These are phyloP conservation scores for Regulus satrapa DNA, from an alignment of 2,113 vertebrate genomes.

Conservation along the genomic window DNA sequence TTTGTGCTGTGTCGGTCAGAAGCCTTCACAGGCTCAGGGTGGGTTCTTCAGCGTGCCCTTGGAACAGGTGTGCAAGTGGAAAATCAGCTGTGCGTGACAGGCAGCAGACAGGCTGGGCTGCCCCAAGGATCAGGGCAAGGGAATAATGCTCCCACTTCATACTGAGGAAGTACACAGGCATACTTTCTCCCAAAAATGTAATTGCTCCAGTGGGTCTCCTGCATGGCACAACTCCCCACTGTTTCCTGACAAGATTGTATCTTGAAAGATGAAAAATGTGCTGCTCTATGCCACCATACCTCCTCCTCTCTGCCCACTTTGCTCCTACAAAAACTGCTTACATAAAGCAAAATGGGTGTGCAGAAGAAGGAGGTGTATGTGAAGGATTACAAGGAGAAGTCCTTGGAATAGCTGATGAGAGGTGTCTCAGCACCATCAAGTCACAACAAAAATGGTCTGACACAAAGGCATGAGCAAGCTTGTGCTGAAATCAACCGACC, in stretches of 20 bases:
- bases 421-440: not conserved
- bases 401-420: not conserved
- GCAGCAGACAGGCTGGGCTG: not conserved
- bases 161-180: not conserved
- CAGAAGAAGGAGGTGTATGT: not conserved
- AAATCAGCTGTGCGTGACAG: not conserved
- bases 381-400: not conserved
- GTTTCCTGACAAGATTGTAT: not conserved
- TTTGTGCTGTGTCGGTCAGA: not conserved
- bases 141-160: not conserved
- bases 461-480: not conserved
- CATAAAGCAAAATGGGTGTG: not conserved
- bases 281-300: not conserved
- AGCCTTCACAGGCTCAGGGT: not conserved
- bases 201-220: accelerated
- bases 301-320: not conserved
- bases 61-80: not conserved
- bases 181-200: not conserved
- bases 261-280: not conserved
- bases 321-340: not conserved
- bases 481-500: not conserved
- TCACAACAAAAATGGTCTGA: not conserved
- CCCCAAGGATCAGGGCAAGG: not conserved
- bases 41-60: not conserved
- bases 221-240: accelerated